Base-by-base conservation (phyloP, 2,113 vertebrate species). In the Hyperoodon ampullatus region DNA sequence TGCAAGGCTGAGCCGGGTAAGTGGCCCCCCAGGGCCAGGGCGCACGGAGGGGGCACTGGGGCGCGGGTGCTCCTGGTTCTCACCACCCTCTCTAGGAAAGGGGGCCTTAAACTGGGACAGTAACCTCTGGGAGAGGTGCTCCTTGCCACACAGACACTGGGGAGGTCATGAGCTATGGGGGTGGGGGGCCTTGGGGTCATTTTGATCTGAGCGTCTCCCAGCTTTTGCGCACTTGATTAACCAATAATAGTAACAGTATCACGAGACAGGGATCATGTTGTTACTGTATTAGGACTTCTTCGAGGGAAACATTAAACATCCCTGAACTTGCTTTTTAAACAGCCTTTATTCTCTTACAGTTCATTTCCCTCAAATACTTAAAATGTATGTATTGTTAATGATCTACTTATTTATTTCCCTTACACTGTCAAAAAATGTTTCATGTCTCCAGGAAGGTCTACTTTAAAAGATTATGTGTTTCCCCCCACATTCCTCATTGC, bases 1-100 rank as follows among this genome's bases (percentile, higher is more conserved):
- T 95, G 97, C 78, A 15, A 53, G 80, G 61, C 93, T 97, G 90
- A 96, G 81, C 88, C 12, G 12, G 94, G 96, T 95, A 88, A 97
- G 94, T 88, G 71, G n/a, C 65, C 50, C 72, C 70, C 16, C 5
- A 1, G 0, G 35, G 16, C 35, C 3, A 7, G 47, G 72, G n/a
- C 12, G 13, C 86, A 16, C 23, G 2, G 39, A 65, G 0, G 13
- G 55, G 72, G 58, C 50, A 39, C 71, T 5, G 87, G 87, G 93
- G 58, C 11, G 26, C 47, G 1, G 39, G 47, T 61, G 78, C 86
- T 55, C 26, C 42, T 33, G 70, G 33, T 24, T 65, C 61, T 68
- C n/a, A 30, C 13, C 4, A 30, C 5, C 47, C 8, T 94, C 80
- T 82, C 6, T 5, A 19, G 71, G 35, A 33, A 66, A 58, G 23